A percentile compares a stretch with the other conserved stretches of the same genome.
phyloP scores from a whole-genome alignment of 2,113 vertebrate genomes.

The Diglossa brunneiventris region DNA sequence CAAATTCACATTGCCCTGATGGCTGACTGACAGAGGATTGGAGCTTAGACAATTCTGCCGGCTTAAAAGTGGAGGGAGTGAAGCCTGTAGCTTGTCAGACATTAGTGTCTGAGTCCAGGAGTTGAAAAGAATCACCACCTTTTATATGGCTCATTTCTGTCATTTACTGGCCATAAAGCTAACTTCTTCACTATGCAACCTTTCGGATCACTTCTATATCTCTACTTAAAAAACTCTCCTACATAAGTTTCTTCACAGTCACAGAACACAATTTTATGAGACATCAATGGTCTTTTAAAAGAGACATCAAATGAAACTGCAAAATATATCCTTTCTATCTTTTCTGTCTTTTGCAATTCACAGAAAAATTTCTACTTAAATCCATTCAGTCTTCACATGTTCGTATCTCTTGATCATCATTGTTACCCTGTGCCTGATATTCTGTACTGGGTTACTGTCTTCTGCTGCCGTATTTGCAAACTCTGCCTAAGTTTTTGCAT shows the following conservation, averaged over 20 bases:
- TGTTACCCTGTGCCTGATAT: neutral
- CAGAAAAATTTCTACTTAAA: neutral
- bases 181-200: neutral
- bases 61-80: neutral
- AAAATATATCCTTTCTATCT: neutral
- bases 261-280: neutral
- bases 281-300: neutral
- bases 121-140: neutral
- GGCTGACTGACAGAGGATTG: neutral
- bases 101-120: neutral
- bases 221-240: neutral
- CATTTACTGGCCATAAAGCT: neutral
- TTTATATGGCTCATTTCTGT: neutral
- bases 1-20: neutral
- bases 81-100: neutral
- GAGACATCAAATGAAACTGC: neutral
- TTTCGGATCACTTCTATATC: neutral
- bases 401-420: neutral
- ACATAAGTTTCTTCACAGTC: neutral
- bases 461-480: neutral
- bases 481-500: neutral
- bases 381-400: neutral
- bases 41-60: neutral
- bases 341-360: neutral
- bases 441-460: neutral